Base-by-base conservation (phyloP, 2,797 vertebrate genomes). In the Enoplosus armatus region DNA sequence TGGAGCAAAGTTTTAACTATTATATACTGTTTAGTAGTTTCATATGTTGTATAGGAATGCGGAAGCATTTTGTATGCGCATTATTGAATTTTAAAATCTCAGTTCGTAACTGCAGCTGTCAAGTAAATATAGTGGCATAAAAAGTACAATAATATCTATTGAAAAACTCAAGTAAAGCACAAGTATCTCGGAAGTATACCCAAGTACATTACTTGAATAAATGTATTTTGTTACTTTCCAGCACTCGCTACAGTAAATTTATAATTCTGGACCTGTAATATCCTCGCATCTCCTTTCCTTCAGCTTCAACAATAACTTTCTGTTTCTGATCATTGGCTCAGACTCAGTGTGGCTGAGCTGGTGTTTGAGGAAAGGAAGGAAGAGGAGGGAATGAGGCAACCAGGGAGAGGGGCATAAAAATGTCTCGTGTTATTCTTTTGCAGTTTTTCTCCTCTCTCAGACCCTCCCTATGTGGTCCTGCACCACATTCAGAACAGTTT, bases 251-350 rank as follows among this genome's bases (percentile, higher is more conserved):
- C 39, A 58, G 53, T 59, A 61, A 62, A 77, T 39, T 35, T 24
- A 58, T 72, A 33, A 48, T 61, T 65, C 20, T 78, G 55, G 78
- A 55, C 50, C 61, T 64, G 51, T 54, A 58, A 51, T 53, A 58
- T 64, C 31, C 50, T 71, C 22, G 35, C 76, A 72, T 80, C 33
- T 81, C 56, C 35, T 51, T 48, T 47, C 48, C 51, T 45, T 77
- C 37, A 72, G 58, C 71, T 79, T 79, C 64, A 83, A 90, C 90
- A 92, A 87, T 87, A 64, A 75, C 58, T 70, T 78, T 85, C 82
- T 86, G 65, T 90, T 63, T 87, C 67, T 45, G 60, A 55, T 67
- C 37, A 31, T 63, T 85, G 72, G 81, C 72, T 79, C 54, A 64
- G 63, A 64, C 22, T 79, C 59, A 16, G 33, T 60, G 69, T 31